These are phyloP conservation scores for Polyommatus iphigenia DNA, from an alignment of 2,888 invertebrate species.

Conservation along the genomic window DNA sequence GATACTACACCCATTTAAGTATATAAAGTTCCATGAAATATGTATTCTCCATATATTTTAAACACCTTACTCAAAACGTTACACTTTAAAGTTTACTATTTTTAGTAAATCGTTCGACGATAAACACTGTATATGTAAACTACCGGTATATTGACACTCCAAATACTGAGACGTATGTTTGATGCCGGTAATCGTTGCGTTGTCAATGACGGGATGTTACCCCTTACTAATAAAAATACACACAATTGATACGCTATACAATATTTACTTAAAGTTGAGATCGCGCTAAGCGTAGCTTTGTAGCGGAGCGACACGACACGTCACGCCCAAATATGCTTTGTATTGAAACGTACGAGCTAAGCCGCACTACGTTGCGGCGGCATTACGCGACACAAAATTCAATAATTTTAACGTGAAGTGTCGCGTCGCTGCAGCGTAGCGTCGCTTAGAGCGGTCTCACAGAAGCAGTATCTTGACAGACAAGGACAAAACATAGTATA, in stretches of 20 bases:
- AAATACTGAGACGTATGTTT: not conserved
- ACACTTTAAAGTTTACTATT: constrained; percentile 14
- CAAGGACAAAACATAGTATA: not conserved
- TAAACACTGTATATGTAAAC: not conserved
- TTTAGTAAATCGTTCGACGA: constrained; percentile 5
- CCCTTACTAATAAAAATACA: not conserved
- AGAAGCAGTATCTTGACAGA: not conserved
- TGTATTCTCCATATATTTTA: constrained; percentile 4
- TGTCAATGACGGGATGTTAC: not conserved
- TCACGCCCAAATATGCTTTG: not conserved
- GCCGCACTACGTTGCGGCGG: not conserved
- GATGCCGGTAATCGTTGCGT: not conserved
- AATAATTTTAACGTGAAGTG: too few relatives aligned
- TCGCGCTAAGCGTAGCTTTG: not conserved
- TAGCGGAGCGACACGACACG: not conserved
- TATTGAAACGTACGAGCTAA: not conserved
- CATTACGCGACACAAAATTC: too few relatives aligned
- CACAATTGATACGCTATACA: not conserved
- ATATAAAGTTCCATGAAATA: constrained; percentile 4
- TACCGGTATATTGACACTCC: not conserved
- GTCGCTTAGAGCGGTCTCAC: not conserved
- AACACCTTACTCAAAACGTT: constrained; percentile 1
- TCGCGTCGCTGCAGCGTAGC: not conserved
- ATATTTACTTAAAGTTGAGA: not conserved
- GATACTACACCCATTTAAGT: constrained; percentile 25